A percentile compares a stretch with the other conserved stretches of the same genome.
phyloP scores from a whole-genome alignment of 1,140 invertebrate genomes.

The Cheumatopsyche charites region DNA sequence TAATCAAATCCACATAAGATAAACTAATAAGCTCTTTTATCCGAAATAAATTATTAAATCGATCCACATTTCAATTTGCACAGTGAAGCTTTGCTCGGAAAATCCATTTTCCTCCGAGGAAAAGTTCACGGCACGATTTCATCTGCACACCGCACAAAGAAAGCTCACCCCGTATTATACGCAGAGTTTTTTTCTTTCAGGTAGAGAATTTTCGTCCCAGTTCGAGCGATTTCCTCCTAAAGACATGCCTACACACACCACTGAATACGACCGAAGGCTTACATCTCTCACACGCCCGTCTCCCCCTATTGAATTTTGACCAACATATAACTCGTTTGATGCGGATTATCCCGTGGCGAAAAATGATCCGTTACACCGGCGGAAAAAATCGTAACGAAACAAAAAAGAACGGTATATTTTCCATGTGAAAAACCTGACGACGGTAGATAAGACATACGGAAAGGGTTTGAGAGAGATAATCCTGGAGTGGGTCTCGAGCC shows the following conservation, averaged over 20 bases:
- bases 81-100: neutral
- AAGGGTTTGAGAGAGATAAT: conserved; percentile 26
- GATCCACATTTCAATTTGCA: conserved; percentile 16
- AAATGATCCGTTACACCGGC: conserved; percentile 14
- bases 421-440: conserved; percentile 25
- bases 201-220: too few species aligned
- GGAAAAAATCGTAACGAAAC: too few species aligned
- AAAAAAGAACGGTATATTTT: too few species aligned
- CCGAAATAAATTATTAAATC: neutral
- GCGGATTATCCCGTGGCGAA: conserved; percentile 5
- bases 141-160: conserved; percentile 1
- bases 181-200: too few species aligned
- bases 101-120: neutral
- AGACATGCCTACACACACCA: too few species aligned
- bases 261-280: too few species aligned
- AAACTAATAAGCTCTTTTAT: too few species aligned
- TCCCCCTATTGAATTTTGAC: conserved; percentile 7
- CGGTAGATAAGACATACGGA: conserved; percentile 19
- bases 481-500: neutral
- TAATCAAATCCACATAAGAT: too few species aligned
- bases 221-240: too few species aligned
- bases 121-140: conserved; percentile 1
- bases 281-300: too few species aligned
- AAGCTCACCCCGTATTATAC: neutral
- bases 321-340: neutral